phyloP scores from a whole-genome alignment of 2,888 invertebrate genomes.

The Arrhopalites spinosus region DNA sequence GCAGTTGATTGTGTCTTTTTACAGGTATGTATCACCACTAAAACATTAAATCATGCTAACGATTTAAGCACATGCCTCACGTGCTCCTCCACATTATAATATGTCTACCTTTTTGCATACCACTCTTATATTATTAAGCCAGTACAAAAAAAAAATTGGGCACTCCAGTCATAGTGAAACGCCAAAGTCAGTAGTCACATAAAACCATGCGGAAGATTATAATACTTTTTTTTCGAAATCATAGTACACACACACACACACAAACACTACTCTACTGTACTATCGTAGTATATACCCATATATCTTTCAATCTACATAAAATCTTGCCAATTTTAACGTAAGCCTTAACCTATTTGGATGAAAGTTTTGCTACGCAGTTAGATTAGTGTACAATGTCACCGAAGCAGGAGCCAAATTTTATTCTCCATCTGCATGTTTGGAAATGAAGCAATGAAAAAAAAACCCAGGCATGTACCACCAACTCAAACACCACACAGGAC shows the following conservation, averaged over 20 bases:
- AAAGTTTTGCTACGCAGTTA: conserved; percentile 10
- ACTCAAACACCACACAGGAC: neutral
- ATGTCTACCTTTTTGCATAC: too few species aligned
- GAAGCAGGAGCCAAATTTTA: conserved; percentile 7
- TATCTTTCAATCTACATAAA: conserved; percentile 4
- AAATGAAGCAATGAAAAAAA: neutral
- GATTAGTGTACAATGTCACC: conserved; percentile 1
- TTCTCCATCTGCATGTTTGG: neutral
- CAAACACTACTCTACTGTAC: neutral
- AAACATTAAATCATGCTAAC: too few species aligned
- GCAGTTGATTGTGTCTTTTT: too few species aligned
- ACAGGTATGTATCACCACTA: too few species aligned
- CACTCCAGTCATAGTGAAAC: too few species aligned
- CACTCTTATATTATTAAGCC: too few species aligned
- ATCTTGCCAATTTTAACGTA: conserved; percentile 10
- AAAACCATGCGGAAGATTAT: too few species aligned
- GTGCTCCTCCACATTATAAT: too few species aligned
- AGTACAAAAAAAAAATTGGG: too few species aligned
- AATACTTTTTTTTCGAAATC: neutral
- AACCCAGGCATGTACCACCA: too few species aligned
- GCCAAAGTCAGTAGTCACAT: too few species aligned
- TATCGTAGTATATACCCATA: neutral
- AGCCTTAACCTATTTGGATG: conserved; percentile 23
- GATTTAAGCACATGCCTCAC: too few species aligned
- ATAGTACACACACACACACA: neutral